Evolutionary conservation across 2,797 vertebrate genomes (phyloP).

Genomic region (Gallinago nigripennis): DNA sequence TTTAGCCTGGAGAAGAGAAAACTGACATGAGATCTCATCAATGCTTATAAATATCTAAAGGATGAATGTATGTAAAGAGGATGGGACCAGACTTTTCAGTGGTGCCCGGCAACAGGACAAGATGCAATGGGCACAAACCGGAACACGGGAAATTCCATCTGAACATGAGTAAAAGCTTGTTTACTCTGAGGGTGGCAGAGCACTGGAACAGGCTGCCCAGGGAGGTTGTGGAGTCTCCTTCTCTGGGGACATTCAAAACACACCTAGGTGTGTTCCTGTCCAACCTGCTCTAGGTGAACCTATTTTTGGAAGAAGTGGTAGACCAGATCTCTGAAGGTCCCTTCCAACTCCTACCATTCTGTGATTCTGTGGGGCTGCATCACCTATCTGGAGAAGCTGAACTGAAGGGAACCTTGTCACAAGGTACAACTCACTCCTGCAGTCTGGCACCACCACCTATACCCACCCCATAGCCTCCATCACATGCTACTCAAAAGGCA

Average conservation of each 20-base stretch:
- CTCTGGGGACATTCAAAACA: background rate
- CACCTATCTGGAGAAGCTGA: background rate
- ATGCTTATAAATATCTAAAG: background rate
- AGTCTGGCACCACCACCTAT: background rate
- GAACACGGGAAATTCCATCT: background rate
- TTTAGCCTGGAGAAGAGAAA: background rate
- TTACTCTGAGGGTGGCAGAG: background rate
- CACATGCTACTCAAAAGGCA: background rate
- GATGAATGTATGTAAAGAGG: background rate
- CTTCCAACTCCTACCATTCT: background rate
- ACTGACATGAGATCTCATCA: background rate
- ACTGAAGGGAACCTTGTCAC: accelerated
- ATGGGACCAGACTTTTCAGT: background rate
- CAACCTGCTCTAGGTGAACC: no score
- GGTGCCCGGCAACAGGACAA: background rate
- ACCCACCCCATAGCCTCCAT: background rate
- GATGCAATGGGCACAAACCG: background rate
- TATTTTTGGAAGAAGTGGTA: background rate
- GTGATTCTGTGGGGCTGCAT: background rate
- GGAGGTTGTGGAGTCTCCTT: background rate
- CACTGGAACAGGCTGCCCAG: no score
- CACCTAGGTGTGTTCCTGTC: background rate
- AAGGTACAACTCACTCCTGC: background rate
- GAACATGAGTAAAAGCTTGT: background rate
- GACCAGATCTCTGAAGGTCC: background rate